Percentiles rank a stretch among this genome's conserved stretches.
These are phyloP conservation scores for Phaedon cochleariae DNA, from an alignment of 2,888 invertebrate genomes.

Conservation along the genomic window DNA sequence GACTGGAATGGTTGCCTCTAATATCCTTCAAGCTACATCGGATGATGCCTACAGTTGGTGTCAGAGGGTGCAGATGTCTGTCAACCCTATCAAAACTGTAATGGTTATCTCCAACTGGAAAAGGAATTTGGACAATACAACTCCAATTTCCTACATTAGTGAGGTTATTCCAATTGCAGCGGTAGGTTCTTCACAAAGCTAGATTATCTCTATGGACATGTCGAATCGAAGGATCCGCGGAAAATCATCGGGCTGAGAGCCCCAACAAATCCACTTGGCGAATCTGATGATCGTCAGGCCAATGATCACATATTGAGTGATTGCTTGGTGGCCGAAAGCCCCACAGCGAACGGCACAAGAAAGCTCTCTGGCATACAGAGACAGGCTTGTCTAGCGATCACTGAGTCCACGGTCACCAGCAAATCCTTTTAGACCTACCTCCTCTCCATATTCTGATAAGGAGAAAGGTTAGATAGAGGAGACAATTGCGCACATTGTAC, in stretches of 20 bases:
- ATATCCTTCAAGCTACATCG: not conserved
- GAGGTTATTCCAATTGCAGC: not conserved
- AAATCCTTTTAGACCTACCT: too few relatives aligned
- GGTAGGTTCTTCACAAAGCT: not conserved
- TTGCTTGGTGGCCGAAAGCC: slow-evolving; percentile 13
- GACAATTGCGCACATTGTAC: too few relatives aligned
- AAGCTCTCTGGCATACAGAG: not conserved
- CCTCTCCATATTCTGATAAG: too few relatives aligned
- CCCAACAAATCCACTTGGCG: slow-evolving; percentile 6
- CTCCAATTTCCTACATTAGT: not conserved
- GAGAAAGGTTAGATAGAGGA: too few relatives aligned
- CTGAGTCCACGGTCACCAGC: too few relatives aligned
- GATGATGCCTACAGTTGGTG: not conserved
- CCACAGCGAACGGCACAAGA: not conserved
- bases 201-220: not conserved
- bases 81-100: not conserved
- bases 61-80: not conserved
- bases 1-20: not conserved
- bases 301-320: slow-evolving; percentile 15
- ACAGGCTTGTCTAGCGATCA: not conserved
- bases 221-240: slow-evolving; percentile 29
- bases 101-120: not conserved
- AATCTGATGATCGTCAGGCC: slow-evolving; percentile 15
- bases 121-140: not conserved
- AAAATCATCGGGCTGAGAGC: not conserved